A percentile compares a stretch with the other conserved stretches of the same genome.
phyloP scores from a whole-genome alignment of 2,797 vertebrate genomes.

The Pangasius larnaudii region DNA sequence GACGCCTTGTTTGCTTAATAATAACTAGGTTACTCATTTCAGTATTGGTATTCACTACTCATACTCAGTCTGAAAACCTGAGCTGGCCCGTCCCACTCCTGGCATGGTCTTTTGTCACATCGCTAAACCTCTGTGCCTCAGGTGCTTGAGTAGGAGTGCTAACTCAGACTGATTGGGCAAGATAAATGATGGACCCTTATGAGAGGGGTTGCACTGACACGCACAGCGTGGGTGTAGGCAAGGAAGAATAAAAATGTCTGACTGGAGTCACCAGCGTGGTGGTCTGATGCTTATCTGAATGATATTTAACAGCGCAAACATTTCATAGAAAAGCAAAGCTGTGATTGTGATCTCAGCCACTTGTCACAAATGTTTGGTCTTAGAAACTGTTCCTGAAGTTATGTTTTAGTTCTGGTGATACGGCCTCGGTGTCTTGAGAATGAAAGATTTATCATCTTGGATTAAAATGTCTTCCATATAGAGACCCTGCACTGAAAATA shows the following conservation, averaged over 20 bases:
- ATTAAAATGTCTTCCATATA: neutral
- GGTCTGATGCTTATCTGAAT: slow-evolving; percentile 49
- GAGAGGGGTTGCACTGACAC: slow-evolving; percentile 18
- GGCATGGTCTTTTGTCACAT: neutral
- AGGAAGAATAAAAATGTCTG: slow-evolving; percentile 25
- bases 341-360: neutral
- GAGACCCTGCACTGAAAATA: neutral
- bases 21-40: neutral
- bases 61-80: neutral
- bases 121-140: slow-evolving; percentile 29
- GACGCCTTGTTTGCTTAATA: neutral
- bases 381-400: neutral
- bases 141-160: slow-evolving; percentile 51
- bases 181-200: slow-evolving; percentile 29
- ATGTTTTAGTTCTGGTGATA: neutral
- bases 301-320: neutral
- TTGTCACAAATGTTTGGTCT: neutral
- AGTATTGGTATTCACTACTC: neutral
- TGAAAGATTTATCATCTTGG: neutral
- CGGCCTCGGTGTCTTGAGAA: neutral
- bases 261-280: slow-evolving; percentile 21
- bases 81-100: neutral
- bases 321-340: neutral
- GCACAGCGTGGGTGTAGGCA: slow-evolving; percentile 33
- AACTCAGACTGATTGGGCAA: slow-evolving; percentile 13